Evolutionary conservation across 2,888 invertebrate genomes (phyloP).

Genomic region (Uropetala carovei): DNA sequence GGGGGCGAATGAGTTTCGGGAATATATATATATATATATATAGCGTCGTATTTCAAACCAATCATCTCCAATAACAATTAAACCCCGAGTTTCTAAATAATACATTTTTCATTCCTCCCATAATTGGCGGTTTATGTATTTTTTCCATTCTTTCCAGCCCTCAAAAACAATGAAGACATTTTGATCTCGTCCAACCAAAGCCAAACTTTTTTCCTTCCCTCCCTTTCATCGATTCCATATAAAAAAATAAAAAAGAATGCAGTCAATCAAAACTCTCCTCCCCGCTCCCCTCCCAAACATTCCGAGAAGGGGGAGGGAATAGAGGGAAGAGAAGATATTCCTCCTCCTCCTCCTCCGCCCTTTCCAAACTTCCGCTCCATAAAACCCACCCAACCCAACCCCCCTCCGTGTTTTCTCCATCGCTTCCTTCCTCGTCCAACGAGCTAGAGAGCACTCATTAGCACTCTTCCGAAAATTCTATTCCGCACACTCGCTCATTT

Average conservation of each 20-base stretch:
- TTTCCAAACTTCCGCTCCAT: not conserved
- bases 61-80: too few relatives aligned
- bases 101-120: too few relatives aligned
- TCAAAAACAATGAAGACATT: not conserved
- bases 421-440: too few relatives aligned
- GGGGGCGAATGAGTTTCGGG: too few relatives aligned
- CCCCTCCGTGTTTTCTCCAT: not conserved
- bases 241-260: not conserved
- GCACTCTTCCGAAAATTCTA: not conserved
- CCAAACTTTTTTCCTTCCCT: not conserved
- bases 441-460: conserved; percentile 40
- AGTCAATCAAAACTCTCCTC: not conserved
- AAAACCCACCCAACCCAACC: not conserved
- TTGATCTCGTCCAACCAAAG: not conserved
- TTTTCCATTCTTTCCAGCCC: too few relatives aligned
- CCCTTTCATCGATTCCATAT: not conserved
- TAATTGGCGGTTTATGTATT: too few relatives aligned
- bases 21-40: too few relatives aligned
- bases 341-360: not conserved
- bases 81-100: too few relatives aligned
- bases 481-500: not conserved
- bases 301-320: too few relatives aligned
- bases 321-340: too few relatives aligned
- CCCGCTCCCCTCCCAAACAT: too few relatives aligned
- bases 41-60: too few relatives aligned